Conservation (phyloP, 92 coral and sea anemone species). For the Paragorgia papillata region DNA sequence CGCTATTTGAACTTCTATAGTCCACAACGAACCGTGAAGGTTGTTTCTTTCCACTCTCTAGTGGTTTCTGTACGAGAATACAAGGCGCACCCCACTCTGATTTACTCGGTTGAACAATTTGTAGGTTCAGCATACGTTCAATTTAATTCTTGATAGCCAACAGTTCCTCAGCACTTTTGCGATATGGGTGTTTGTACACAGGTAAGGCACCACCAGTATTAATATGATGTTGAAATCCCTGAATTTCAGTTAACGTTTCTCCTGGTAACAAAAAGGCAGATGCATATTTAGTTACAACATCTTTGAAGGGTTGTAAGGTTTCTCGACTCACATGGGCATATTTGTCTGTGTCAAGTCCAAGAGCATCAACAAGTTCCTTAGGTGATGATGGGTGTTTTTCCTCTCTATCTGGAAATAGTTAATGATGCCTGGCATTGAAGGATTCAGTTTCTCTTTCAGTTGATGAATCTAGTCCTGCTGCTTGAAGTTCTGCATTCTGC, state of each 20-base stretch:
- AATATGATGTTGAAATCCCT: conserved; percentile 55
- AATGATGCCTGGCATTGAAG: no score
- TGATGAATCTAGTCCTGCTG: conserved; percentile 64
- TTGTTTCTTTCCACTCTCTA: conserved; percentile 38
- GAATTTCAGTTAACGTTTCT: conserved; percentile 36
- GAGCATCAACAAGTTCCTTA: background rate
- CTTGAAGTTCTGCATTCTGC: conserved; percentile 62
- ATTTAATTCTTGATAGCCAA: conserved; percentile 53
- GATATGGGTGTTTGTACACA: no score
- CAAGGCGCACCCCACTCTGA: conserved; percentile 63
- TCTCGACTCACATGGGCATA: conserved; percentile 41
- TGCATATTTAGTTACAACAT: conserved; percentile 40
- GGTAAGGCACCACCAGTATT: conserved; percentile 51
- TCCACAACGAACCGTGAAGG: conserved; percentile 64
- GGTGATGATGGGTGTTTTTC: background rate
- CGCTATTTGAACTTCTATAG: conserved; percentile 54
- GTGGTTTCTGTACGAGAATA: conserved; percentile 55
- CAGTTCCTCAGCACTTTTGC: conserved; percentile 56
- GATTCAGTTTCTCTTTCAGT: conserved; percentile 21
- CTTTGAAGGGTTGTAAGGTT: conserved; percentile 46
- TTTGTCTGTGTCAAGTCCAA: conserved; percentile 34
- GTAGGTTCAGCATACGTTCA: conserved; percentile 55
- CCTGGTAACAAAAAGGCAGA: conserved; percentile 49
- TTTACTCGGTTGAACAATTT: conserved; percentile 63
- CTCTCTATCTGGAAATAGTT: background rate